Percentiles rank a stretch among this genome's conserved stretches.
phyloP scores from a whole-genome alignment of 2,888 invertebrate genomes.

The Rhabditophanes sp. region DNA sequence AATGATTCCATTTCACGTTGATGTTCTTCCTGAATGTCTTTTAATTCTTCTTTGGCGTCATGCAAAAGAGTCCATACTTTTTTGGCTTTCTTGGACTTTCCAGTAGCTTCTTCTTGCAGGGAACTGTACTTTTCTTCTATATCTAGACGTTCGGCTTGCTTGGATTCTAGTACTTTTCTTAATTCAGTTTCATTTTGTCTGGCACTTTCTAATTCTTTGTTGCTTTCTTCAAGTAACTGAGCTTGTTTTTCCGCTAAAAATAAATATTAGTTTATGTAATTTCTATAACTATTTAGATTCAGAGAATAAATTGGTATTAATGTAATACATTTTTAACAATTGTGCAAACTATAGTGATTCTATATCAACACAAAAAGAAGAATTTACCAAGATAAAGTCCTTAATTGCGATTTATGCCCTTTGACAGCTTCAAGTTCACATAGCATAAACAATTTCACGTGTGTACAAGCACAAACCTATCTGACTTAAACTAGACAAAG shows the following conservation, averaged over 20 bases:
- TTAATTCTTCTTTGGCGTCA: slow-evolving; percentile 51
- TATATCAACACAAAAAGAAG: too few species aligned
- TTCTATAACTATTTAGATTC: too few species aligned
- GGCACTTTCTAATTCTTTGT: slow-evolving; percentile 43
- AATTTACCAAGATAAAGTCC: too few species aligned
- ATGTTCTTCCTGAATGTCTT: slow-evolving; percentile 65
- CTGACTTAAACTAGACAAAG: too few species aligned
- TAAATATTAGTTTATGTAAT: too few species aligned
- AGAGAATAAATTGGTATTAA: too few species aligned
- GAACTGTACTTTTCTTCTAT: slow-evolving; percentile 42
- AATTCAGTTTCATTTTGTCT: slow-evolving; percentile 26
- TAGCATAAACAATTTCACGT: too few species aligned
- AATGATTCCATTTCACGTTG: slow-evolving; percentile 91
- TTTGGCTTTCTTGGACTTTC: slow-evolving; percentile 65
- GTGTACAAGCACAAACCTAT: too few species aligned
- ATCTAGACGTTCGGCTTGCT: slow-evolving; percentile 21
- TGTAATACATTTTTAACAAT: too few species aligned
- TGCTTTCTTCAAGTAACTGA: slow-evolving; percentile 68
- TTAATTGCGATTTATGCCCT: too few species aligned
- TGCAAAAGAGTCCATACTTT: slow-evolving; percentile 54
- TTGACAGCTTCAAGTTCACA: too few species aligned
- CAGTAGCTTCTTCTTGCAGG: slow-evolving; percentile 81
- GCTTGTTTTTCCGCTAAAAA: slow-evolving; percentile 74
- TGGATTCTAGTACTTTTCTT: slow-evolving; percentile 13
- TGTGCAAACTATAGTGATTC: too few species aligned